phyloP scores from a whole-genome alignment of 2,888 invertebrate genomes.

The Trissoscelio sp. region DNA sequence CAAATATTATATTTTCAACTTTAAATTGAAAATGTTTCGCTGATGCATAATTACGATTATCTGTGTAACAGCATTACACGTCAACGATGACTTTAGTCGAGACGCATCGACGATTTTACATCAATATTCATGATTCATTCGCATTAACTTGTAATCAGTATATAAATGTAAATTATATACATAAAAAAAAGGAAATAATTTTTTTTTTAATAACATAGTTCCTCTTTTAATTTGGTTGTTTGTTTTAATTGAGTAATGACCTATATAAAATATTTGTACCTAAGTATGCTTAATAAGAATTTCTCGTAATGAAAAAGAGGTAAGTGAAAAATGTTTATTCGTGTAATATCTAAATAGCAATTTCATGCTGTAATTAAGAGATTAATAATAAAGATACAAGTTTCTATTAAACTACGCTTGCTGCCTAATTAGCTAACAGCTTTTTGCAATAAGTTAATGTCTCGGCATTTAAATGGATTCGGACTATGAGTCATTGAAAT shows the following conservation, averaged over 20 bases:
- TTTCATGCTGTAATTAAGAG: not conserved
- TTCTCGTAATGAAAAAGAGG: not conserved
- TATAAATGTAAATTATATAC: not conserved
- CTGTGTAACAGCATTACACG: not conserved
- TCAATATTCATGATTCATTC: constrained; percentile 11
- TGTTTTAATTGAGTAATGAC: not conserved
- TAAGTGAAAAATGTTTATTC: not conserved
- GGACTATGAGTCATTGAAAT: no score
- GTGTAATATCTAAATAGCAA: not conserved
- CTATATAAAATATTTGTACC: no score
- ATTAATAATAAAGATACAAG: not conserved
- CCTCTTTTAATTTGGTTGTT: no score
- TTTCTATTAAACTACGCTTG: not conserved
- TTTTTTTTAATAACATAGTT: no score
- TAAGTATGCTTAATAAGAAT: not conserved
- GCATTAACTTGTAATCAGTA: not conserved
- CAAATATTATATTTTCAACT: not conserved
- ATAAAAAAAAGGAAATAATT: not conserved
- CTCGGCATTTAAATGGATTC: not conserved
- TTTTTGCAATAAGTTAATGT: constrained; percentile 1
- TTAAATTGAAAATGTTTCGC: not conserved
- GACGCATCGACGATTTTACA: not conserved
- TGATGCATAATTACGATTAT: constrained; percentile 1
- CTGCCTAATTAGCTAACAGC: not conserved
- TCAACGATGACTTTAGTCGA: constrained; percentile 3